Base-by-base conservation (phyloP, 2,113 vertebrate species). In the Nothocercus julius region DNA sequence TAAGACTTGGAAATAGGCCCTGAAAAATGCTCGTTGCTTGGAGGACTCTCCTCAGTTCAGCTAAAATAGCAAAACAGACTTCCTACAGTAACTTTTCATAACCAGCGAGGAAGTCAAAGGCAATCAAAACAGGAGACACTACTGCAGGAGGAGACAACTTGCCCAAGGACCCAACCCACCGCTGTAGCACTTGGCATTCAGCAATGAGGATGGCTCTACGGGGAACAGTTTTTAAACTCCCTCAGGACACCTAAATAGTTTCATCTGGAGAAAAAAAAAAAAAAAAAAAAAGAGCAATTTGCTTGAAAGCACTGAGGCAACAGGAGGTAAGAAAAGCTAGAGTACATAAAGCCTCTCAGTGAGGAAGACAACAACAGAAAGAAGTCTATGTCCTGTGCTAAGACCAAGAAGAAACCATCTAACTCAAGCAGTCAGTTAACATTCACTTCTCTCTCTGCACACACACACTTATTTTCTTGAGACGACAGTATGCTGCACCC, bases 31-130 rank as follows among this genome's bases (percentile, higher is more conserved):
- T 58, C 13, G 53, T 4, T 42, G 30, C 6, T 22, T 77, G 15
- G 10, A 45, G 6, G 38, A 61, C 22, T 18, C 25, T 81, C 38
- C 8, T 16, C 17, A 63, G 2, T 53, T 45, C 0, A 6, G 42
- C 0, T 0, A 76, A 18, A 82, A 62, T 0, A 1, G 13, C 3
- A 87, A 75, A 89, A 73, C 9, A 84, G 64, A 54, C 40, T 32
- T 19, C 62, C 27, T 4, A 64, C 68, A 92, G 2, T 28, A 14
- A 42, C 30, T 82, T 62, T 91, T 42, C 51, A 38, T 0, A 63
- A 20, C 8, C 36, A 66, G 27, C 84, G 15, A 81, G 67, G 78
- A 82, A 66, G 49, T 5, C n/a, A 83, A 82, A 85, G 13, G 27
- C 30, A 91, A 18, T 8, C 80, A 54, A 90, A 72, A 53, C 25